Evolutionary conservation across 1,140 invertebrate species (phyloP), one percentile per base, ranked within the genome.

Genomic region (Sycophaga agraensis): DNA sequence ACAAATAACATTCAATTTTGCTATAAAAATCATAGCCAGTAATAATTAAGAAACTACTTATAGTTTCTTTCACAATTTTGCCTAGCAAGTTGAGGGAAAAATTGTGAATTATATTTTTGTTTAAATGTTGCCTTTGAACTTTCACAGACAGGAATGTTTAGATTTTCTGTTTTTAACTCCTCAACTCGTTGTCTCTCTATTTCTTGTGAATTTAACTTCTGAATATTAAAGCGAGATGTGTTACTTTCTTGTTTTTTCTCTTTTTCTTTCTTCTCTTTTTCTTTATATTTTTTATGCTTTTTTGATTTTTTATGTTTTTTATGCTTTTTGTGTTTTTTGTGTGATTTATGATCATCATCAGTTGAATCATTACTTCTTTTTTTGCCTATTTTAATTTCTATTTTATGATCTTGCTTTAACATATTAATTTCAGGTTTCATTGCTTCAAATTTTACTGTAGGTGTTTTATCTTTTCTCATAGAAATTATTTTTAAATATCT

Each of bases 91-190:
- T 92, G 87, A 49, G 94, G 94, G 82, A 95, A 96, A 75, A 93
- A 97, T 79, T 96, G 93, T 7, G 92, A 94, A 83, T 94, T 95
- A 74, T 97, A 97, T 81, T 89, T 91, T 70, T 90, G 87, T 68
- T 84, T 83, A 3, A 86, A 75, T 63, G 68, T 65, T 48, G 74
- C 69, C 67, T 76, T 65, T 50, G 72, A 37, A 48, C 68, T 55
- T 64, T 68, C 56, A 34, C 67, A 39, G 21, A 66, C 61, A 45
- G 73, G 59, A 17, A 68, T 55, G 31, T 68, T 53, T 62, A 84
- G 77, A n/a, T 86, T 77, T 71, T 92, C 85, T 3, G 89, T 84
- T 75, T 83, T 88, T 56, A 82, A 71, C 70, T 86, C 88, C 78
- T 98, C 96, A 63, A 83, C 82, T 51, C 82, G 79, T 79, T 98